Evolutionary conservation across 1,140 invertebrate species (phyloP), one percentile per base, ranked within the genome.

Genomic region (Choristoneura fumiferana): DNA sequence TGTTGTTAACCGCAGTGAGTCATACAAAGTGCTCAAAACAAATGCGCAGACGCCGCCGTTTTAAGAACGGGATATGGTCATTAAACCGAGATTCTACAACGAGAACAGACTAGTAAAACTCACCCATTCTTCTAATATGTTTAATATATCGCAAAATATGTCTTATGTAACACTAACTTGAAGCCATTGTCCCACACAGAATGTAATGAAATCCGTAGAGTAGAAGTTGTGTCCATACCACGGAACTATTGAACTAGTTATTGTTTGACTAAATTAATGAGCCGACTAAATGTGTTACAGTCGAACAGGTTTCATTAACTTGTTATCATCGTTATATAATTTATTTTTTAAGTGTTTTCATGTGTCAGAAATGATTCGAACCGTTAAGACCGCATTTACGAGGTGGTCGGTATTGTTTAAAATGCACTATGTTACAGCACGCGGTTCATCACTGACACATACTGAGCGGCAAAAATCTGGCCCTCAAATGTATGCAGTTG

Each of bases 31-130:
- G 49, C 71, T 76, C 74, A 78, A 87, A 87, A 84, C 83, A 84
- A 83, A 82, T 65, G 74, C 70, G 72, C 74, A 78, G 73, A 76
- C 81, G 68, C 65, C 57, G 70, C 66, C 71, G 72, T 71, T 80
- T 67, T 71, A 78, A 18, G 35, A 37, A 78, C 84, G 82, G 78
- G 85, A 88, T 83, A 76, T 80, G 76, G 75, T 78, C 81, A 79
- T 84, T 88, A 86, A 78, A 73, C 81, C 62, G 83, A 78, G 84
- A 86, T 87, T 87, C 80, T 77, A 65, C 61, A 69, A 35, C n/a
- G 17, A 55, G 17, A 13, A 35, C 8, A 22, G 35, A 33, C 53
- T 54, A 13, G 10, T 8, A 8, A 29, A n/a, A 9, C 8, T 39
- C 9, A 17, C 9, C 13, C 13, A 17, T 15, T 37, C n/a, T 35